These are phyloP conservation scores for Sciurus vulgaris DNA, from an alignment of 2,797 vertebrate genomes.

Conservation along the genomic window DNA sequence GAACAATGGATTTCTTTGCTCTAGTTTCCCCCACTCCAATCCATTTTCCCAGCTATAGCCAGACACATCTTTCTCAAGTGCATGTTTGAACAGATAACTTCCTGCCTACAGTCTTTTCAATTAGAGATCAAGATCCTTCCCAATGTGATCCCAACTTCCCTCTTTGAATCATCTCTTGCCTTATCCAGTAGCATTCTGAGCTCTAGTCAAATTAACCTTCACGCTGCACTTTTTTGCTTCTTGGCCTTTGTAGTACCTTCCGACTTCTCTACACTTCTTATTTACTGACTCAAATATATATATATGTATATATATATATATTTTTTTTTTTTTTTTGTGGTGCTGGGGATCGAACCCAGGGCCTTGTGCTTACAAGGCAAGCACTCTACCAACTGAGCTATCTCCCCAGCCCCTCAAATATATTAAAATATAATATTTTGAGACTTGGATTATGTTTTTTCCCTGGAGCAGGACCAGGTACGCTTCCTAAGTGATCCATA, in stretches of 20 bases:
- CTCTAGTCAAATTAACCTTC: neutral
- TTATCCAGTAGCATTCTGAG: neutral
- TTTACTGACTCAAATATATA: neutral
- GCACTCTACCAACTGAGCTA: too few species aligned
- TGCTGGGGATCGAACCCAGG: too few species aligned
- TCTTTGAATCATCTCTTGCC: neutral
- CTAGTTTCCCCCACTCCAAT: neutral
- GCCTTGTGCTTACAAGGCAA: too few species aligned
- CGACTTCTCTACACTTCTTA: slow-evolving; percentile 35
- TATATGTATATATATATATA: too few species aligned
- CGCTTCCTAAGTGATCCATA: neutral
- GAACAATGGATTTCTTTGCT: neutral
- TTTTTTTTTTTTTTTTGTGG: too few species aligned
- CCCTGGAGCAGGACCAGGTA: neutral
- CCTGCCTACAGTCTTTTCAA: neutral
- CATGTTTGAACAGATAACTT: neutral
- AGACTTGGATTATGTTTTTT: neutral
- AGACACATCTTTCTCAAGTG: neutral
- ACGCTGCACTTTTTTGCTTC: neutral
- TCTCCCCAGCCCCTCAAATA: too few species aligned
- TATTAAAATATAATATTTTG: neutral
- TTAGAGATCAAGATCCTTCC: neutral
- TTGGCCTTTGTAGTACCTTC: neutral
- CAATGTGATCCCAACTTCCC: neutral
- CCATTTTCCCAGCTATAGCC: neutral